A percentile compares a stretch with the other conserved stretches of the same genome.
These are phyloP conservation scores for Formica exsecta DNA, from an alignment of 1,140 invertebrate species.

Conservation along the genomic window DNA sequence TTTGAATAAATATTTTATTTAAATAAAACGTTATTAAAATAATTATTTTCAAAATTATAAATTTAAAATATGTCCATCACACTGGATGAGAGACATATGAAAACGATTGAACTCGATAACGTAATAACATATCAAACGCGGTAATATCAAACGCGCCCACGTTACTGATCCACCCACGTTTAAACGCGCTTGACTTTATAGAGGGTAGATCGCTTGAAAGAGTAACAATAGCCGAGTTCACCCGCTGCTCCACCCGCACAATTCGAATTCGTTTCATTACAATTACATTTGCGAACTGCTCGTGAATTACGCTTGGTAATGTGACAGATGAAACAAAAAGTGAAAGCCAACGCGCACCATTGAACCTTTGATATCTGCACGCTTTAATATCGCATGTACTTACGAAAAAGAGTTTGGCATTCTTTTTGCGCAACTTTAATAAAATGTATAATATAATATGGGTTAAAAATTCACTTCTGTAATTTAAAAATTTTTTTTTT, in stretches of 20 bases:
- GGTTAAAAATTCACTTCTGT: neutral
- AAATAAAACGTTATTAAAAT: no score
- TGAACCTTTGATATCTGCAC: conserved; percentile 21
- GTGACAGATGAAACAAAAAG: conserved; percentile 30
- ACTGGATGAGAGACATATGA: neutral
- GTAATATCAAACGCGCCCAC: conserved; percentile 22
- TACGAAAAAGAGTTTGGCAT: neutral
- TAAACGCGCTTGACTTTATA: conserved; percentile 17
- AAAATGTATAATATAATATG: no score
- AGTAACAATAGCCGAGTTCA: conserved; percentile 20
- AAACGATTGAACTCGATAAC: conserved; percentile 28
- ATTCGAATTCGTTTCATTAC: conserved; percentile 39
- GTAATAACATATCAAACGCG: conserved; percentile 11
- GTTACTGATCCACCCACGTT: conserved; percentile 13
- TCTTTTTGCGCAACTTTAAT: neutral
- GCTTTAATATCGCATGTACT: conserved; percentile 2
- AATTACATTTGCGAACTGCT: conserved; percentile 21
- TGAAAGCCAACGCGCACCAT: conserved; percentile 13
- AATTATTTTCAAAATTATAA: no score
- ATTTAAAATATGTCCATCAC: neutral
- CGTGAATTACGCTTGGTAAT: conserved; percentile 20
- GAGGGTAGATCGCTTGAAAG: conserved; percentile 16
- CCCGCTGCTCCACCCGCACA: neutral
- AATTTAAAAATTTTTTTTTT: neutral
- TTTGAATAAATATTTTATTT: no score